A percentile compares a stretch with the other conserved stretches of the same genome.
These are phyloP conservation scores for fruit fly (Drosophila melanogaster) DNA, from an alignment of 1,140 invertebrate species.

Conservation along the genomic window Release_6_plus_ISO1_MT NT_033779.5:5790501-5791000, in stretches of 20 bases:
- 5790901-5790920: neutral
- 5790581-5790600: slow-evolving; percentile 9
- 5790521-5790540: slow-evolving; percentile 36
- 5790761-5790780: no score
- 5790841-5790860: neutral
- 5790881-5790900: neutral
- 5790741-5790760: neutral
- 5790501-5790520: neutral
- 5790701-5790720: slow-evolving; percentile 19
- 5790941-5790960: neutral
- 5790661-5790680: slow-evolving; percentile 76
- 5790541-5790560: slow-evolving; percentile 31
- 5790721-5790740: neutral
- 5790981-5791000: slow-evolving; percentile 7
- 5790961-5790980: neutral
- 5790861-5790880: no score
- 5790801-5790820: no score
- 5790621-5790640: slow-evolving; percentile 58
- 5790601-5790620: neutral
- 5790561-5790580: neutral
- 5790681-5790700: slow-evolving; percentile 78
- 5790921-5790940: neutral
- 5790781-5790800: no score
- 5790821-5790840: no score
- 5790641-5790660: slow-evolving; percentile 62